Evolutionary conservation across 2,888 invertebrate species (phyloP).

Genomic region (Morpho achilles): DNA sequence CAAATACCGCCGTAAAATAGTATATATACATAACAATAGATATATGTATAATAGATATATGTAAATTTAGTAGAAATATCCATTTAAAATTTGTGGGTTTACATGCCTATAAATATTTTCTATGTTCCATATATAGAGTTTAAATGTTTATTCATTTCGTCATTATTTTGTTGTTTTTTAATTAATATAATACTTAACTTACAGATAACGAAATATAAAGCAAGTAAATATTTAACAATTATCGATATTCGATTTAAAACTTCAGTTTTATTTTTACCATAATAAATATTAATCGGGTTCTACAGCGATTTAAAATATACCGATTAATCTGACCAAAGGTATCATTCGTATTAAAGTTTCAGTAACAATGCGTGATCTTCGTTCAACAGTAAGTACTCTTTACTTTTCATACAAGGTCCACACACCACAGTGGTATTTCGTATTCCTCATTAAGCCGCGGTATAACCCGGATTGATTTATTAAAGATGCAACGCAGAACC

Average conservation of each 20-base stretch:
- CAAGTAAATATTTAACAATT: slow-evolving; percentile 68
- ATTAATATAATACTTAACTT: slow-evolving; percentile 34
- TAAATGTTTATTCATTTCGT: slow-evolving; percentile 15
- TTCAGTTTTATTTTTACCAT: too few relatives aligned
- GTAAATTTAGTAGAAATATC: slow-evolving; percentile 28
- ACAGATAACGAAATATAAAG: slow-evolving; percentile 49
- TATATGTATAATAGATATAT: slow-evolving; percentile 23
- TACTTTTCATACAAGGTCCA: too few relatives aligned
- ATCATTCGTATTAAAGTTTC: too few relatives aligned
- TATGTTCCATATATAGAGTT: slow-evolving; percentile 10
- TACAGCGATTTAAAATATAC: too few relatives aligned
- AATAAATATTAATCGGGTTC: too few relatives aligned
- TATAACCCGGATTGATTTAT: too few relatives aligned
- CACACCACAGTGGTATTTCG: too few relatives aligned
- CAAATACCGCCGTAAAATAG: slow-evolving; percentile 13
- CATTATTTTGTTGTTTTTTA: slow-evolving; percentile 13
- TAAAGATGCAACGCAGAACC: slow-evolving; percentile 13
- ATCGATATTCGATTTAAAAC: slow-evolving; percentile 40
- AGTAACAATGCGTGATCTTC: too few relatives aligned
- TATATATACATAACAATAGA: slow-evolving; percentile 17
- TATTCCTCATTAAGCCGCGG: too few relatives aligned
- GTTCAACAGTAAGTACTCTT: too few relatives aligned
- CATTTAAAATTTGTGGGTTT: slow-evolving; percentile 14
- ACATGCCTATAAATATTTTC: slow-evolving; percentile 6
- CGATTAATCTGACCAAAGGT: too few relatives aligned